Conservation (phyloP, 2,113 vertebrate genomes). For the Halcyon malimbica region DNA sequence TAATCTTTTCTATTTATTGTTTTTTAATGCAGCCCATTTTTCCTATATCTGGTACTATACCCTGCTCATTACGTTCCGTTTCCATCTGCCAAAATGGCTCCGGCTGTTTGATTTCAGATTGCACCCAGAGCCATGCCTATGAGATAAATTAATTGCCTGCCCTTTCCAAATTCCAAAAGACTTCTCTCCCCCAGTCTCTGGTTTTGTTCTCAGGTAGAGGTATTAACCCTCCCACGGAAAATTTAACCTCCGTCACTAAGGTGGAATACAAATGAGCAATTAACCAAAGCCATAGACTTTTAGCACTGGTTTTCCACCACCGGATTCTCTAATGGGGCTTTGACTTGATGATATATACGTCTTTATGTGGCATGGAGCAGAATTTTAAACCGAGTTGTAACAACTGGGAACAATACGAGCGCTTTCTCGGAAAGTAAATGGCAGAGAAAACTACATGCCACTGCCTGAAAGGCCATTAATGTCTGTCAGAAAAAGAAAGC, state of each 20-base stretch:
- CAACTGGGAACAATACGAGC: conserved; percentile 59
- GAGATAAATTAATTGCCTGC: conserved; percentile 61
- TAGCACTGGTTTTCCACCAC: conserved; percentile 37
- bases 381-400: conserved; percentile 28
- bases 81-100: background rate
- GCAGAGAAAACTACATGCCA: background rate
- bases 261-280: conserved; percentile 58
- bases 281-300: conserved; percentile 60
- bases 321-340: conserved; percentile 29
- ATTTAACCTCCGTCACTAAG: background rate
- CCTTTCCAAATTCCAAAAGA: conserved; percentile 51
- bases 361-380: background rate
- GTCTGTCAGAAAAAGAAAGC: conserved; percentile 41
- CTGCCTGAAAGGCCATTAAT: conserved; percentile 58
- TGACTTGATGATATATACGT: conserved; percentile 45
- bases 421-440: conserved; percentile 59
- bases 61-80: background rate
- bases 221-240: conserved; percentile 44
- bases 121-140: background rate
- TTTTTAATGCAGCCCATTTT: background rate
- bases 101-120: conserved; percentile 9
- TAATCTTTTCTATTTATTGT: background rate
- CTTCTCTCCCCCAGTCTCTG: background rate
- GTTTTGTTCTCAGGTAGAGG: conserved; percentile 35
- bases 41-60: background rate